A percentile compares a stretch with the other conserved stretches of the same genome.
Evolutionary conservation across 2,797 vertebrate species (phyloP).

Genomic region (Chiroxiphia lanceolata): DNA sequence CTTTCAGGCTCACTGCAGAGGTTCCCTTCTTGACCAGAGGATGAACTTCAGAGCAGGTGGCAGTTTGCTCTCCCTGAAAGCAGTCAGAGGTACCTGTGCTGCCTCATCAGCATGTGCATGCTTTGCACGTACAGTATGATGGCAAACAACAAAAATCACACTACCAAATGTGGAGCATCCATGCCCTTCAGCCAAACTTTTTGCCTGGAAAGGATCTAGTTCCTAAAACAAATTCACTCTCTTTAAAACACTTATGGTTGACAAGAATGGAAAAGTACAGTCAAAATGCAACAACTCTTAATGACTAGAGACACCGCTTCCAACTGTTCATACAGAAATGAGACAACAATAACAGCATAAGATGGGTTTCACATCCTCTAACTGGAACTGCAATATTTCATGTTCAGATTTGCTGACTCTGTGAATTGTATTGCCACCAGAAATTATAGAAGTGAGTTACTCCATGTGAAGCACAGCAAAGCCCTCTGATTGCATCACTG

Average conservation of each 20-base stretch:
- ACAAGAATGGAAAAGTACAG: background rate
- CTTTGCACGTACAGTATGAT: fast-evolving
- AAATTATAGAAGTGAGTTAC: background rate
- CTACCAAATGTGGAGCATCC: background rate
- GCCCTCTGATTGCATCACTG: background rate
- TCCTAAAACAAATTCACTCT: background rate
- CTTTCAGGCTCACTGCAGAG: background rate
- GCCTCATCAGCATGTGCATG: background rate
- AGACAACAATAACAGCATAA: background rate
- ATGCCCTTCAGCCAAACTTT: background rate
- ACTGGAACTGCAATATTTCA: background rate
- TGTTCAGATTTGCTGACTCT: background rate
- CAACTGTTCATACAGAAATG: background rate
- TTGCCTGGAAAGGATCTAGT: background rate
- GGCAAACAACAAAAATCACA: background rate
- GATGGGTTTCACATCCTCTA: background rate
- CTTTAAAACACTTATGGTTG: background rate
- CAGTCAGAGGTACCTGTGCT: fast-evolving
- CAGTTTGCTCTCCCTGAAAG: background rate
- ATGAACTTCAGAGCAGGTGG: background rate
- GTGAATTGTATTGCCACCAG: background rate
- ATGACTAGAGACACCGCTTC: background rate
- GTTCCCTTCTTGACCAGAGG: background rate
- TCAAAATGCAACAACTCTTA: background rate
- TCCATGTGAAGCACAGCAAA: background rate